Percentiles rank a stretch among this genome's conserved stretches.
phyloP scores from a whole-genome alignment of 2,113 vertebrate genomes.

The Todiramphus chloris region DNA sequence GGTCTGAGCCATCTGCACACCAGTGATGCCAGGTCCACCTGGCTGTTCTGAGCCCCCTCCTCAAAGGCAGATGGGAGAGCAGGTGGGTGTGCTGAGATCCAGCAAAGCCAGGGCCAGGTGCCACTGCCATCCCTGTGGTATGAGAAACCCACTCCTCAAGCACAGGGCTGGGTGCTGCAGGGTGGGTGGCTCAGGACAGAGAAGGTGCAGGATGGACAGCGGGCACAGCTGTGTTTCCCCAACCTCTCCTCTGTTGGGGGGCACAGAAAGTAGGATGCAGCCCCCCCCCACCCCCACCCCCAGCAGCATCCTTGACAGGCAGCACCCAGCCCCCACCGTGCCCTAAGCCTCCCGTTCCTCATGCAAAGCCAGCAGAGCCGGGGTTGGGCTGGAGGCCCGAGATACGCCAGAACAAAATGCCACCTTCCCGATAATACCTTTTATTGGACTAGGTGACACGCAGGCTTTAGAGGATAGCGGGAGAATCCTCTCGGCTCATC shows the following conservation, averaged over 20 bases:
- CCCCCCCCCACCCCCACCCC: not conserved
- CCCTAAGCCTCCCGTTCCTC: not conserved
- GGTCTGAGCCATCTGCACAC: not conserved
- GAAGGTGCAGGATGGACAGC: rapidly evolving
- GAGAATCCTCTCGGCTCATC: constrained; percentile 63
- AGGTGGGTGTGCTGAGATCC: not conserved
- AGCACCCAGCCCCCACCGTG: not conserved
- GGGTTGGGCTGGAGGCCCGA: not conserved
- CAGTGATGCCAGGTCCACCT: rapidly evolving
- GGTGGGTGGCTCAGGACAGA: rapidly evolving
- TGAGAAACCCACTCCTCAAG: not conserved
- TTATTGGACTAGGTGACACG: constrained; percentile 64
- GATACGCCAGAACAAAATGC: constrained; percentile 1
- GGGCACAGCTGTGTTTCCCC: rapidly evolving
- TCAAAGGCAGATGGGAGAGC: rapidly evolving
- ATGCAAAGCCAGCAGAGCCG: not conserved
- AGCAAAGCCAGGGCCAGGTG: rapidly evolving
- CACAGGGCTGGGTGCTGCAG: not conserved
- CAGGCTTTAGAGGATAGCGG: constrained; percentile 57
- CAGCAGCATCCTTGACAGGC: not conserved
- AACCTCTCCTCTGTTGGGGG: not conserved
- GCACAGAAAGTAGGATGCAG: rapidly evolving
- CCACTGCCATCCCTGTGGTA: not conserved
- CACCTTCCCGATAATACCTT: constrained; percentile 54
- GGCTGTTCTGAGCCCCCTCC: not conserved